Evolutionary conservation across 2,888 invertebrate species (phyloP), one percentile per base, ranked within the genome.

Genomic region (Morpho achilles): DNA sequence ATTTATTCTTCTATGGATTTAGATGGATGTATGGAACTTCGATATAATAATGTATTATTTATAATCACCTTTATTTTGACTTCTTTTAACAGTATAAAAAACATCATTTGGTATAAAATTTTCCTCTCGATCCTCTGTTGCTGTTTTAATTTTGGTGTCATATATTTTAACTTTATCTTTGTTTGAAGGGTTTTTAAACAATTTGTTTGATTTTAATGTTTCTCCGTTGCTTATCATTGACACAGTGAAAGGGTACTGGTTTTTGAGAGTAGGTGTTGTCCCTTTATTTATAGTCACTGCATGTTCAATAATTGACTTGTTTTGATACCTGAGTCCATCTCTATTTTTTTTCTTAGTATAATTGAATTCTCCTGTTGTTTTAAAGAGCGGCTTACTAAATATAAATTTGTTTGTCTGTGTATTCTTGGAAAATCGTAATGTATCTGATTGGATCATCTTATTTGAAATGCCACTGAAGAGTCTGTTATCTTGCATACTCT

Each of bases 251-350:
- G 52, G 52, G 39, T 16, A 16, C 16, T 16, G 16, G 16, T 44
- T 10, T 39, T 32, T 39, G 39, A 39, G 44, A 39, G n/a, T 40
- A 16, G 10, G 6, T 41, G 10, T 46, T 41, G 46, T 22, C 8
- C n/a, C 16, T 46, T 53, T 46, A 53, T 46, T 46, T 16, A 40
- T 16, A 22, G 39, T 43, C 7, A 45, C 53, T 32, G 44, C 10
- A 39, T 53, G 39, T 23, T 45, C 45, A 45, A 16, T 39, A 53
- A 53, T 39, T 45, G 53, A 6, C 39, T 39, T 53, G 8, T 39
- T 45, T 0, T 32, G n/a, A 10, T 46, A 7, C 8, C 45, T 45
- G 32, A 6, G 3, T 32, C 7, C 8, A 32, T 16, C 6, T 32
- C n/a, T 40, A 5, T 47, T 46, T 9, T 10, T 16, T 47, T 16